Base-by-base conservation (phyloP, 2,113 vertebrate genomes). In the Nesogale talazaci region DNA sequence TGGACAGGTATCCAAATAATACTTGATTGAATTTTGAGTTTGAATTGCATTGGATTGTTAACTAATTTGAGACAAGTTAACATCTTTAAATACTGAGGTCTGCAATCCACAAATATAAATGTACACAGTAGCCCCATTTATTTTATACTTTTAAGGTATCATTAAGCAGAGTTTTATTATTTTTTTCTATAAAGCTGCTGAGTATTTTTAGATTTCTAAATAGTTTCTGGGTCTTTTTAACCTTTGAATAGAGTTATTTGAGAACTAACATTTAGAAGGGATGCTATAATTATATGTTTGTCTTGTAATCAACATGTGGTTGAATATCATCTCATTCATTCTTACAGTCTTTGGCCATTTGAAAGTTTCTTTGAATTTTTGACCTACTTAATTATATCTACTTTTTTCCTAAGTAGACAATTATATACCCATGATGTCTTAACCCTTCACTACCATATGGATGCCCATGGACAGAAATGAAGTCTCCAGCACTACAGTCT, bases 401-500 rank as follows among this genome's bases (percentile, higher is more conserved):
- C 57, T 59, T 59, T 6, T 61, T 61, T 61, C 22, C 59, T 61
- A 61, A 20, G 59, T 61, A 61, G 59, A 19, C 22, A 23, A 61
- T 61, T 61, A 61, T 61, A 61, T 22, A 61, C 14, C 46, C 16
- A 61, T 20, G 16, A 31, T 22, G 46, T 70, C 70, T 59, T 40
- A 5, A 20, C 36, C 20, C 27, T 76, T 36, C 6, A 22, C 4
- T 36, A 25, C 42, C 9, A 29, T 5, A 22, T 46, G 15, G n/a
- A 3, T 3, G 19, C 3, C 52, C 9, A 42, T 29, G 29, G 34
- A 40, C 6, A 6, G 22, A 2, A 2, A 6, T 3, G 2, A 31
- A 19, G 17, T 2, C 56, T 56, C 56, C 56, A 40, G 63, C 2
- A 3, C 14, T 22, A 16, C 69, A 5, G 4, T 72, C 25, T 56